These are phyloP conservation scores for Bujurquina vittata DNA, from an alignment of 2,113 vertebrate species.

Conservation along the genomic window DNA sequence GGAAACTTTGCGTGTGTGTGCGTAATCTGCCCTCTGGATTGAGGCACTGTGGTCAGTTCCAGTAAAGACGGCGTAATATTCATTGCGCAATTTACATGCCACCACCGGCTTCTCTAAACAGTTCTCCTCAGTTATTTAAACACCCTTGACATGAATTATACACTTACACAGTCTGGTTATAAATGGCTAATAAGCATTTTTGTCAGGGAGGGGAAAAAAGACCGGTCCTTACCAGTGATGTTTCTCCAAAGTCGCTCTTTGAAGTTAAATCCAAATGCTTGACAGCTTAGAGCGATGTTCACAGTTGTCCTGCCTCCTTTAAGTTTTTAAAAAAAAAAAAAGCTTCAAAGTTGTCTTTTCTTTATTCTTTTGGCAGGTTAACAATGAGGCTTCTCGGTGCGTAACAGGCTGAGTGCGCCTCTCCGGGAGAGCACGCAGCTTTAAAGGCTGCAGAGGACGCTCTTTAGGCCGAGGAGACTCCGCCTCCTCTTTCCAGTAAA, in stretches of 20 bases:
- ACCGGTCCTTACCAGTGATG: slow-evolving; percentile 53
- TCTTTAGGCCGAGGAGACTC: slow-evolving; percentile 27
- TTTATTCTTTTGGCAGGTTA: neutral
- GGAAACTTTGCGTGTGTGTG: slow-evolving; percentile 48
- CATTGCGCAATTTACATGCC: slow-evolving; percentile 51
- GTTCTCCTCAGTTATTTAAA: neutral
- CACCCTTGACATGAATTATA: neutral
- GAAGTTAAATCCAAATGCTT: slow-evolving; percentile 43
- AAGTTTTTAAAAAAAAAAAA: neutral
- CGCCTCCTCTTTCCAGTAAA: slow-evolving; percentile 70
- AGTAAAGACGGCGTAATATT: slow-evolving; percentile 67
- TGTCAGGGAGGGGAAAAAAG: neutral
- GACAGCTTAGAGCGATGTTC: neutral
- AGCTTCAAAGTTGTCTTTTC: neutral
- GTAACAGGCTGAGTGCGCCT: neutral
- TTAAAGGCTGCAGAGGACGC: neutral
- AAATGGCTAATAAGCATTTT: no score
- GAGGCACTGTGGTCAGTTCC: slow-evolving; percentile 69
- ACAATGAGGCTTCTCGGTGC: neutral
- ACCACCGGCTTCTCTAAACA: neutral
- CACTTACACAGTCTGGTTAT: neutral
- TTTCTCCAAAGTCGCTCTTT: slow-evolving; percentile 5
- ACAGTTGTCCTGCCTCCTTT: neutral
- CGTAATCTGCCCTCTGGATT: slow-evolving; percentile 51
- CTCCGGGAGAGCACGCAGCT: neutral